Base-by-base conservation (phyloP, 2,797 vertebrate species). In the Poecilia wingei region DNA sequence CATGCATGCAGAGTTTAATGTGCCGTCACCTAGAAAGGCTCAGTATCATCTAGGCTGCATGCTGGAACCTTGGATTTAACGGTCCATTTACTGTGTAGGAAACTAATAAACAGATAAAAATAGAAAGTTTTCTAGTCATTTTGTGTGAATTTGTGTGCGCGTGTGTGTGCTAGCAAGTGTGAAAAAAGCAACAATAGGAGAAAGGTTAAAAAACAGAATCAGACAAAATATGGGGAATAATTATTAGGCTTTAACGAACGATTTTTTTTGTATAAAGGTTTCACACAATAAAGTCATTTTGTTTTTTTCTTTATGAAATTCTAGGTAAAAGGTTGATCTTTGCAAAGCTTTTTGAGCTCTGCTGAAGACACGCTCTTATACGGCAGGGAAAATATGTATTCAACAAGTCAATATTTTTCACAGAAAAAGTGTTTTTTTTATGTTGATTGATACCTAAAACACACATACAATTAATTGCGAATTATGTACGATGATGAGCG, bases 21-120 rank as follows among this genome's bases (percentile, higher is more conserved):
- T 1, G 2, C 74, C 46, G 51, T 77, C 80, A 83, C 47, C 87
- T 76, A 80, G 13, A 0, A 20, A 81, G 82, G 82, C 74, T 87
- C 14, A 22, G 46, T 64, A 72, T 86, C 86, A 93, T 90, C 86
- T 91, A 86, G 84, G 70, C 55, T n/a, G 46, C 85, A 85, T 45
- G 22, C 74, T 80, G 82, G 80, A 89, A 88, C 83, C 75, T 72
- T 72, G 53, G 59, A 77, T 75, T 86, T 77, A 66, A 80, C 51
- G 51, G n/a, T 71, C 84, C 74, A 78, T 85, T 80, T 82, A 72
- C 49, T 25, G 59, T 68, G 47, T 51, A 49, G 9, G 77, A 75
- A 85, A 72, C 41, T 51, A 47, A 79, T 36, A 78, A 0, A 53
- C 14, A 53, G 68, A 61, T 53, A 66, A 64, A 80, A 80, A 85